Conservation (phyloP, 1,140 invertebrate genomes). For the Brachionus plicatilis region DNA sequence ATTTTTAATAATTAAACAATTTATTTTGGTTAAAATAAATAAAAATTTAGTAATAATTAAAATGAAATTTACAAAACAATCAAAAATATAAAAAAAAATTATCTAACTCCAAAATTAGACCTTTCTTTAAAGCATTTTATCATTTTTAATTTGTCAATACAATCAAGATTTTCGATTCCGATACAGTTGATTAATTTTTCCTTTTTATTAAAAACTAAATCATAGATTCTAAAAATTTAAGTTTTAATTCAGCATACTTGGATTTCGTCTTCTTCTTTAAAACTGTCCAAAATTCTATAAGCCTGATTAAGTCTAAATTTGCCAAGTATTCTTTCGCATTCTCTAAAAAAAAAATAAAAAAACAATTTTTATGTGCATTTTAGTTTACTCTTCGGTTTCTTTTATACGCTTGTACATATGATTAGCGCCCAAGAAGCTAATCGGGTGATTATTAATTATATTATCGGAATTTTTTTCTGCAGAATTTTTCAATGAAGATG, state of each 20-base stretch:
- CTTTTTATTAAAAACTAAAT: neutral
- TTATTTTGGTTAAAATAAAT: neutral
- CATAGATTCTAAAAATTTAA: neutral
- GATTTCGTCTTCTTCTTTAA: slow-evolving; percentile 51
- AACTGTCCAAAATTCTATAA: slow-evolving; percentile 51
- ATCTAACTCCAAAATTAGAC: neutral
- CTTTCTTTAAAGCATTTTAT: neutral
- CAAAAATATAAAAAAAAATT: neutral
- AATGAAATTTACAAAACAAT: neutral
- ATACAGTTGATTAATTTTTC: neutral
- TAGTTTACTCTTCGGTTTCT: neutral
- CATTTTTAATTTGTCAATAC: neutral
- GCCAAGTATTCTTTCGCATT: slow-evolving; percentile 53
- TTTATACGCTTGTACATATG: neutral
- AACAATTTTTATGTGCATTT: neutral
- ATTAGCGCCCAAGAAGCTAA: neutral
- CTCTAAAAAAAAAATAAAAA: slow-evolving; percentile 45
- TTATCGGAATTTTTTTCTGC: neutral
- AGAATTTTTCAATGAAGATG: neutral
- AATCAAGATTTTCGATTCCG: neutral
- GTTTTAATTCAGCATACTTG: neutral
- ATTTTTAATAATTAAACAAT: neutral
- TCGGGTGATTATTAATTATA: neutral
- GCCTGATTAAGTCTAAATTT: slow-evolving; percentile 48
- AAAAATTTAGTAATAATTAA: neutral